Conservation (phyloP, 1,140 invertebrate genomes). For the Cecropterus lyciades region DNA sequence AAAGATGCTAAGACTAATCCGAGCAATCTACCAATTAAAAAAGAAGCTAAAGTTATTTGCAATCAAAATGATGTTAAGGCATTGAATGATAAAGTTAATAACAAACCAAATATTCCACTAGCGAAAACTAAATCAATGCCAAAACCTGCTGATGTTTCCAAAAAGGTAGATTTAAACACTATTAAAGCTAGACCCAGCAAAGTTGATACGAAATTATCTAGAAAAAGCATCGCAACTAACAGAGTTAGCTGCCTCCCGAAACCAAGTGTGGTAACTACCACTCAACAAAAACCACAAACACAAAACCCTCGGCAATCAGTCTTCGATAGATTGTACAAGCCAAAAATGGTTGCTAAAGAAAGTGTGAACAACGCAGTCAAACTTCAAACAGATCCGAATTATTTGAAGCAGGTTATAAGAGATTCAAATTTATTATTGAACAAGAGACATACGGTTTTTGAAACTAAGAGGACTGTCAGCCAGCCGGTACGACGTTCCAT, state of each 20-base stretch:
- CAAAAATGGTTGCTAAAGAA: slow-evolving; percentile 55
- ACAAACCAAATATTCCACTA: background rate
- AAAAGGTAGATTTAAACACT: slow-evolving; percentile 1
- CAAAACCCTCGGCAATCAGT: slow-evolving; percentile 52
- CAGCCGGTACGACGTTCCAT: slow-evolving; percentile 71
- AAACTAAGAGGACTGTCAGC: slow-evolving; percentile 44
- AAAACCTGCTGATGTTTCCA: background rate
- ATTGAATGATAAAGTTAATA: background rate
- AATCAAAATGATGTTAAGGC: background rate
- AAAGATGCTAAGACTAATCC: background rate
- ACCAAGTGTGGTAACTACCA: slow-evolving; percentile 34
- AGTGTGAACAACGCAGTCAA: slow-evolving; percentile 50
- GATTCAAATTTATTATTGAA: slow-evolving; percentile 53
- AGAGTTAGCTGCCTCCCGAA: slow-evolving; percentile 29
- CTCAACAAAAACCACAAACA: slow-evolving; percentile 43
- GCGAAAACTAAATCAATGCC: background rate
- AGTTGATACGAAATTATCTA: background rate
- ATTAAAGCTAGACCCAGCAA: background rate
- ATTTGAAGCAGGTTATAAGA: slow-evolving; percentile 59
- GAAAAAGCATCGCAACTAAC: slow-evolving; percentile 38
- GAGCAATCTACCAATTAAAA: background rate
- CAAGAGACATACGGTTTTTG: slow-evolving; percentile 58
- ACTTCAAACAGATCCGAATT: slow-evolving; percentile 58
- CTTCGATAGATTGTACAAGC: slow-evolving; percentile 75
- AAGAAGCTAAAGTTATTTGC: background rate